A percentile compares a stretch with the other conserved stretches of the same genome.
Conservation (phyloP, 2,797 vertebrate species). For the Emydoidea blandingii region DNA sequence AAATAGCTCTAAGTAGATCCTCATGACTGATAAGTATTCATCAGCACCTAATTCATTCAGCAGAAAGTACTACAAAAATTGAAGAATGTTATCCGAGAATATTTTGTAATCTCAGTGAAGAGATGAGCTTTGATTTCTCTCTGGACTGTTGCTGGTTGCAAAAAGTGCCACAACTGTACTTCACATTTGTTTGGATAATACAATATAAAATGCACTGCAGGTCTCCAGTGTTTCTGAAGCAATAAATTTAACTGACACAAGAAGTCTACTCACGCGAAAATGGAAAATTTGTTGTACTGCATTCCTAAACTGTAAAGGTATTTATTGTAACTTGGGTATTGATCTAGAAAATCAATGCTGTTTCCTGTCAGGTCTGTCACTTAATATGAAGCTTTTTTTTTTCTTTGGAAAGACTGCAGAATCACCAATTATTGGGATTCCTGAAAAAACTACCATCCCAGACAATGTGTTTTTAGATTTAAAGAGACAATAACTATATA, state of each 20-base stretch:
- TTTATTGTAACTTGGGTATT: conserved; percentile 24
- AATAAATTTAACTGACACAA: conserved; percentile 45
- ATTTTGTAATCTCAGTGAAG: background rate
- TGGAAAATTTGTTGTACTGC: background rate
- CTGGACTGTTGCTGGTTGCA: background rate
- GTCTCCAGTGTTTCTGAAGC: background rate
- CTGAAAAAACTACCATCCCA: background rate
- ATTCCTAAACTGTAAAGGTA: background rate
- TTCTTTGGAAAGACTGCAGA: background rate
- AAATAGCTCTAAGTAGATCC: background rate
- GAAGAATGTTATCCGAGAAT: background rate
- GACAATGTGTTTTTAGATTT: background rate
- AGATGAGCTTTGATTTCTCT: background rate
- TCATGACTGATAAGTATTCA: background rate
- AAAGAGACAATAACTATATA: background rate
- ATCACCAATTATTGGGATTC: background rate
- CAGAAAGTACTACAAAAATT: background rate
- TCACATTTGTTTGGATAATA: conserved; percentile 51
- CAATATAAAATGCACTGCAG: conserved; percentile 22
- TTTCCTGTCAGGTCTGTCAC: background rate
- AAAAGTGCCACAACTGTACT: conserved; percentile 3
- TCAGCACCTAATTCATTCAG: background rate
- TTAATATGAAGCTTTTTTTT: background rate
- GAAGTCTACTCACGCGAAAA: conserved; percentile 1
- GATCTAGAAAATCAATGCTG: background rate